Percentiles rank a stretch among this genome's conserved stretches.
Evolutionary conservation across 2,797 vertebrate genomes (phyloP).

Genomic region (Amblyraja radiata): DNA sequence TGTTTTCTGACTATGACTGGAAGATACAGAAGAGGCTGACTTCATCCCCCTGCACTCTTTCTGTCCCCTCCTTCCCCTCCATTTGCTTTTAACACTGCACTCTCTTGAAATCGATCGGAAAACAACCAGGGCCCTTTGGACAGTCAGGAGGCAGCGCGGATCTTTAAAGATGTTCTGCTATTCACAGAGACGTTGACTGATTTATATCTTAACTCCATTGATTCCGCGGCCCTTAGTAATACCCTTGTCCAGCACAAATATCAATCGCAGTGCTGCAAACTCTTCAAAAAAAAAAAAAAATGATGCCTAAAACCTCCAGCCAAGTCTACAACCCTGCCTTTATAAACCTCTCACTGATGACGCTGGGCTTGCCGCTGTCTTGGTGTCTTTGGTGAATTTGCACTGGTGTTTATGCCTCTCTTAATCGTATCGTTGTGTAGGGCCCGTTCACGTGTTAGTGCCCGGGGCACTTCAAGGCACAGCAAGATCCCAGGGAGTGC

Average conservation of each 20-base stretch:
- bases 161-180: not conserved
- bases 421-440: not conserved
- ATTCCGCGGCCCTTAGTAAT: not conserved
- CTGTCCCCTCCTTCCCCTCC: not conserved
- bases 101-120: not conserved
- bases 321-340: not conserved
- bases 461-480: not conserved
- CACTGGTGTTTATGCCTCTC: not conserved
- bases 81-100: not conserved
- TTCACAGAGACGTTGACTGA: not conserved
- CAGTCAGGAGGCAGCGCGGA: not conserved
- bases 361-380: not conserved
- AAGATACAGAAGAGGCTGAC: no score
- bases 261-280: not conserved
- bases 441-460: not conserved
- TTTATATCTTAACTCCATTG: not conserved
- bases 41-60: not conserved
- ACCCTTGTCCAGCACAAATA: not conserved
- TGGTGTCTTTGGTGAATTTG: not conserved
- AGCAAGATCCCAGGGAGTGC: not conserved
- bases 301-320: not conserved
- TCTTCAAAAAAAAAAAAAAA: not conserved
- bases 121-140: not conserved
- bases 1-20: no score
- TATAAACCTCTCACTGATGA: not conserved